Conservation (phyloP, 2,113 vertebrate species). For the Dipodomys spectabilis region DNA sequence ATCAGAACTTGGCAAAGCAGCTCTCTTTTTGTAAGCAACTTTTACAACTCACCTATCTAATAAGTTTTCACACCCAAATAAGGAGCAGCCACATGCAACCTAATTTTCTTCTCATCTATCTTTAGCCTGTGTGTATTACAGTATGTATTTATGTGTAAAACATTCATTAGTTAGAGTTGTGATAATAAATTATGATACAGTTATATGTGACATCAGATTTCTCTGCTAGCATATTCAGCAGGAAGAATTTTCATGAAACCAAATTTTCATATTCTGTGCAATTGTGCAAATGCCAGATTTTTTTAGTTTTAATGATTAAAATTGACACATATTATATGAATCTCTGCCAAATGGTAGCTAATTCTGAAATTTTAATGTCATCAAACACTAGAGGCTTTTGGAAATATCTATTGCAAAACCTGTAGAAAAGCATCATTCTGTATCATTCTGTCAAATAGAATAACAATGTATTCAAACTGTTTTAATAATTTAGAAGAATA, state of each 20-base stretch:
- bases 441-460: slow-evolving; percentile 20
- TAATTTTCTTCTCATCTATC: background rate
- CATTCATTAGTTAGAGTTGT: background rate
- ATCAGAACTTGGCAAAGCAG: background rate
- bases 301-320: slow-evolving; percentile 32
- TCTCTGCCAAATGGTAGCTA: slow-evolving; percentile 15
- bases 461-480: background rate
- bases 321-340: slow-evolving; percentile 33
- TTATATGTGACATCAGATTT: background rate
- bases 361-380: background rate
- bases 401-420: slow-evolving; percentile 11
- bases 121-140: background rate
- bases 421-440: background rate
- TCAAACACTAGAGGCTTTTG: background rate
- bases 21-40: background rate
- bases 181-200: background rate
- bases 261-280: slow-evolving; percentile 45
- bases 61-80: background rate
- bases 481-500: background rate
- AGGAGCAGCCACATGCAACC: background rate
- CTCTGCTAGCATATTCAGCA: background rate
- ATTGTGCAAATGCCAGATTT: slow-evolving; percentile 6
- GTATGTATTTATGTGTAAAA: background rate
- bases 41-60: slow-evolving; percentile 14
- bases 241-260: slow-evolving; percentile 10